A percentile compares a stretch with the other conserved stretches of the same genome.
Conservation (phyloP, 1,140 invertebrate genomes). For the Neodiprion lecontei region DNA sequence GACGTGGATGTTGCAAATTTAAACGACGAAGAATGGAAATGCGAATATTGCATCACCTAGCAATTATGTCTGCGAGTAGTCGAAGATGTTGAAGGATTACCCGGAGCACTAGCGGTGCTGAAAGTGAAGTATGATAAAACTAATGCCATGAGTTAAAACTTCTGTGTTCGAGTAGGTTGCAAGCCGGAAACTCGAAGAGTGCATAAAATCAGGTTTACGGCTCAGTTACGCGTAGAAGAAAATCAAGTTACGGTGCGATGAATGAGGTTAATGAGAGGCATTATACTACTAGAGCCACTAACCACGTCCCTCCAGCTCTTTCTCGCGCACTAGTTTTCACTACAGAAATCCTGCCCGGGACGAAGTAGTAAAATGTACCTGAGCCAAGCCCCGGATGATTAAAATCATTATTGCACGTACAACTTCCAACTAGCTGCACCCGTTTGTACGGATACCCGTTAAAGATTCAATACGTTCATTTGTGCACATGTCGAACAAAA, state of each 20-base stretch:
- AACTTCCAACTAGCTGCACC: neutral
- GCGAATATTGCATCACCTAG: too few relatives aligned
- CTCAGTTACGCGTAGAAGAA: neutral
- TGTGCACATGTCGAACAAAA: too few relatives aligned
- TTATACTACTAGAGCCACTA: conserved; percentile 14
- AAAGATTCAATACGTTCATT: too few relatives aligned
- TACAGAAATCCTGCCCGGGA: neutral
- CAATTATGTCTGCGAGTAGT: neutral
- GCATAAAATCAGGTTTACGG: conserved; percentile 3
- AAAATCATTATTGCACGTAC: neutral
- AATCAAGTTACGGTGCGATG: conserved; percentile 4
- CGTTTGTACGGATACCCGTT: neutral
- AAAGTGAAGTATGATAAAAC: too few relatives aligned
- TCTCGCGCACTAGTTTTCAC: neutral
- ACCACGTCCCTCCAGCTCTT: neutral
- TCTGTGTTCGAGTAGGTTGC: neutral
- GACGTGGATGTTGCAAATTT: too few relatives aligned
- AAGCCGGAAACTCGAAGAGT: neutral
- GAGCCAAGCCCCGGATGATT: neutral
- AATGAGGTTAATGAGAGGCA: conserved; percentile 18
- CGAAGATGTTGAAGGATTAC: neutral
- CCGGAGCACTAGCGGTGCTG: neutral
- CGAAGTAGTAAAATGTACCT: neutral
- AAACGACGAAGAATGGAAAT: too few relatives aligned
- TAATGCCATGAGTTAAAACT: too few relatives aligned